These are phyloP conservation scores for Lepidochrysops patricia DNA, from an alignment of 2,888 invertebrate species.

Conservation along the genomic window DNA sequence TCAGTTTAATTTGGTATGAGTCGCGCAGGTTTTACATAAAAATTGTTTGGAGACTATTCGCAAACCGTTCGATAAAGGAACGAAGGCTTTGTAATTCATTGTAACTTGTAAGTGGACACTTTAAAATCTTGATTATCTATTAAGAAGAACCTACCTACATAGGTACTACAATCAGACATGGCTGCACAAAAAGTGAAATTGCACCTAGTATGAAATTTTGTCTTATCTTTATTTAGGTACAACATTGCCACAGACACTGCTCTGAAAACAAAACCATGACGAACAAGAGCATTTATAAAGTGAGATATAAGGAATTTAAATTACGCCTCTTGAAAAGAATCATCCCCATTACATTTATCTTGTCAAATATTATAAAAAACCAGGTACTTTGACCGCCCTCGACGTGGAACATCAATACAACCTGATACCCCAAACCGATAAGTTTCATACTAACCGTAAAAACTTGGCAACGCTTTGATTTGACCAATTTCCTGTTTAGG, in stretches of 20 bases:
- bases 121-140: too few species aligned
- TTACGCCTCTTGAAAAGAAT: conserved; percentile 10
- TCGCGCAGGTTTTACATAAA: conserved; percentile 17
- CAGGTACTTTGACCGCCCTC: conserved; percentile 16
- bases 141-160: too few species aligned
- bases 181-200: too few species aligned
- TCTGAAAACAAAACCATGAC: not conserved
- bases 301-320: conserved; percentile 10
- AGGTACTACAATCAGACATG: too few species aligned
- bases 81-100: not conserved
- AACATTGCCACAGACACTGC: too few species aligned
- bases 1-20: conserved; percentile 17
- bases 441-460: conserved; percentile 4
- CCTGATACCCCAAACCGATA: conserved; percentile 15
- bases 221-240: not conserved
- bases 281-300: not conserved
- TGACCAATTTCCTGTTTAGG: conserved; percentile 11
- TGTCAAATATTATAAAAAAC: conserved; percentile 12
- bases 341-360: conserved; percentile 14
- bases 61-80: conserved; percentile 14
- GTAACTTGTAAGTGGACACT: too few species aligned
- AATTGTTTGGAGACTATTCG: conserved; percentile 20
- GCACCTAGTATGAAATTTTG: too few species aligned
- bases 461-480: conserved; percentile 1
- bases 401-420: conserved; percentile 14